phyloP scores from a whole-genome alignment of 1,140 invertebrate genomes.

The Rhagoletis pomonella region DNA sequence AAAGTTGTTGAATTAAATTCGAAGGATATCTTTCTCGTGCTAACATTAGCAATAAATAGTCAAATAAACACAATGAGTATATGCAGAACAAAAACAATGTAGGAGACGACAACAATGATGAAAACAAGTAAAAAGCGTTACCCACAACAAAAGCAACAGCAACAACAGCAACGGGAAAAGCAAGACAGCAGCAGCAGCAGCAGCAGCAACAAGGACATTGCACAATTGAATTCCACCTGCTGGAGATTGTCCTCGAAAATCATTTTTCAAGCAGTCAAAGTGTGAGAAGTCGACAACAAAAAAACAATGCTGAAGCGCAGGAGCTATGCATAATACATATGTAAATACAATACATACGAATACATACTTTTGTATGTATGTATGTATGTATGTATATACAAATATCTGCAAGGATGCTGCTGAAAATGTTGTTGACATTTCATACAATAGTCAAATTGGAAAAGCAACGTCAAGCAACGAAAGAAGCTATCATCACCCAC shows the following conservation, averaged over 20 bases:
- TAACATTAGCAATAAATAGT: conserved; percentile 43
- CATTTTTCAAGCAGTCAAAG: conserved; percentile 44
- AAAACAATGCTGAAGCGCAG: background rate
- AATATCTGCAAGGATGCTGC: background rate
- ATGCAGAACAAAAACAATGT: background rate
- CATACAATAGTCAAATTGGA: conserved; percentile 46
- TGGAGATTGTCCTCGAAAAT: conserved; percentile 39
- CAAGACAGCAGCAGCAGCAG: background rate
- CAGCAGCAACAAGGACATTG: background rate
- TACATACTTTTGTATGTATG: background rate
- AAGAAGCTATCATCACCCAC: background rate
- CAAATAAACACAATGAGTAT: conserved; percentile 26
- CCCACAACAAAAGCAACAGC: background rate
- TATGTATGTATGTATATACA: background rate
- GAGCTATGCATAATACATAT: background rate
- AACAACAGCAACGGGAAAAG: background rate
- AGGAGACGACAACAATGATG: background rate
- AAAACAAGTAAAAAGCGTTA: background rate
- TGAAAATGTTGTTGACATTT: conserved; percentile 21
- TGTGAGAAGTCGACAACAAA: conserved; percentile 33
- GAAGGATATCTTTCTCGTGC: background rate
- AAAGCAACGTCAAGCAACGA: conserved; percentile 27
- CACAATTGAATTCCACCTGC: conserved; percentile 13
- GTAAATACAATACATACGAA: background rate
- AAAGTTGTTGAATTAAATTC: conserved; percentile 33